These are phyloP conservation scores for Temnothorax ravouxi DNA, from an alignment of 2,888 invertebrate genomes.

Conservation along the genomic window DNA sequence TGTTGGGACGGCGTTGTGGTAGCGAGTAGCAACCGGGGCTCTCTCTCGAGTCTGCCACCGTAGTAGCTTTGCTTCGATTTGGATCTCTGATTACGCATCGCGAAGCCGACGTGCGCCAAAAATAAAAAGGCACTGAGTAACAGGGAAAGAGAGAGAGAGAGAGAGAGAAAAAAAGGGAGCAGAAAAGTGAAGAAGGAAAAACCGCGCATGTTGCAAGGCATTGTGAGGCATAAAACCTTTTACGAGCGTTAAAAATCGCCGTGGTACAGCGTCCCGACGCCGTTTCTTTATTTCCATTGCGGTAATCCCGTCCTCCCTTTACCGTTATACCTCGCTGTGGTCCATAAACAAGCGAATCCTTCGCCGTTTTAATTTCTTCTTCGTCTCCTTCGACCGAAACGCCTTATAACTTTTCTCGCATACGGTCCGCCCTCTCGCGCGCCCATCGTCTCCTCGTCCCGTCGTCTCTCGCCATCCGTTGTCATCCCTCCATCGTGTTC, in stretches of 20 bases:
- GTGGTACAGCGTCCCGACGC: conserved; percentile 38
- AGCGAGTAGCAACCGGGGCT: conserved; percentile 17
- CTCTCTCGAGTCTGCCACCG: conserved; percentile 9
- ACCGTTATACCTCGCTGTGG: conserved; percentile 59
- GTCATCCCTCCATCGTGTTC: conserved; percentile 6
- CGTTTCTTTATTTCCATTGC: conserved; percentile 64
- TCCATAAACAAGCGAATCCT: conserved; percentile 58
- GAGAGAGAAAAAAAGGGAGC: neutral
- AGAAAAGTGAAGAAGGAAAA: conserved; percentile 18
- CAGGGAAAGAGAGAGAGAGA: neutral
- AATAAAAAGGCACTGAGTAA: neutral
- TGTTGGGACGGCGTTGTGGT: conserved; percentile 34
- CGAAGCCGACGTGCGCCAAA: conserved; percentile 24
- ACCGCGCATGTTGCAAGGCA: neutral
- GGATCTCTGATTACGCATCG: conserved; percentile 44
- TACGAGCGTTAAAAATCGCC: conserved; percentile 65
- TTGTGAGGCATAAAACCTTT: conserved; percentile 55
- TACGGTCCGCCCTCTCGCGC: neutral
- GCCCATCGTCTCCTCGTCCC: neutral
- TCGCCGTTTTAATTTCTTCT: conserved; percentile 65
- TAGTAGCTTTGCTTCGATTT: conserved; percentile 25
- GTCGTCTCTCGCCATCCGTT: neutral
- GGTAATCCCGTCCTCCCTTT: conserved; percentile 61
- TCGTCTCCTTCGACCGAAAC: conserved; percentile 6
- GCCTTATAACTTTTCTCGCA: neutral